Evolutionary conservation across 2,113 vertebrate genomes (phyloP).

Genomic region (Chaetops frenatus): DNA sequence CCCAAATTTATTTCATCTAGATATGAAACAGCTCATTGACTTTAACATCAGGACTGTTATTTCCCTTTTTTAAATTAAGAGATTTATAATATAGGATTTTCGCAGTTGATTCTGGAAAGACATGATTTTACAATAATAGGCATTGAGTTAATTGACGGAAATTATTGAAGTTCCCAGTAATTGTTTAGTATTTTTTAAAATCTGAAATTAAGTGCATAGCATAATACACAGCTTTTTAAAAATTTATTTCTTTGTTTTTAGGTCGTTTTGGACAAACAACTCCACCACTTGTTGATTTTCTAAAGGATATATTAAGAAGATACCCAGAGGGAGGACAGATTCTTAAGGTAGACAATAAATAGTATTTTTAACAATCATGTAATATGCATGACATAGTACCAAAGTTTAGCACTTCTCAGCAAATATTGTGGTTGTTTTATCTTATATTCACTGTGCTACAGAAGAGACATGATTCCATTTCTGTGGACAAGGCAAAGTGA

Average conservation of each 20-base stretch:
- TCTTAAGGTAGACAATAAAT: constrained; percentile 82
- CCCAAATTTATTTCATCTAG: neutral
- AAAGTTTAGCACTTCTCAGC: neutral
- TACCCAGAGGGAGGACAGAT: constrained; percentile 99
- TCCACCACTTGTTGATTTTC: constrained; percentile 94
- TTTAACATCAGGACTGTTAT: neutral
- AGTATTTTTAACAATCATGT: neutral
- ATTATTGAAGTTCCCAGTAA: neutral
- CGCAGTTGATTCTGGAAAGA: neutral
- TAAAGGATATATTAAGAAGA: constrained; percentile 95
- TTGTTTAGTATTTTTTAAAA: neutral
- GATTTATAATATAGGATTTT: neutral
- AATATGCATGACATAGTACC: neutral
- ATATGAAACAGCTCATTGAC: neutral
- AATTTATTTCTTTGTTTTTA: constrained; percentile 49
- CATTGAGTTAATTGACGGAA: neutral
- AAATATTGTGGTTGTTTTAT: neutral
- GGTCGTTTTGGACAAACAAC: constrained; percentile 98
- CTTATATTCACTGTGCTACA: neutral
- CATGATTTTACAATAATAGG: neutral
- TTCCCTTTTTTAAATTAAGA: neutral
- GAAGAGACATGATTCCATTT: neutral
- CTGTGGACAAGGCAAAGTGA: neutral
- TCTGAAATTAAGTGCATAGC: neutral
- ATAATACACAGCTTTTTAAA: neutral